Base-by-base conservation (phyloP, 1,140 invertebrate species). In the Bathynomus jamesi region DNA sequence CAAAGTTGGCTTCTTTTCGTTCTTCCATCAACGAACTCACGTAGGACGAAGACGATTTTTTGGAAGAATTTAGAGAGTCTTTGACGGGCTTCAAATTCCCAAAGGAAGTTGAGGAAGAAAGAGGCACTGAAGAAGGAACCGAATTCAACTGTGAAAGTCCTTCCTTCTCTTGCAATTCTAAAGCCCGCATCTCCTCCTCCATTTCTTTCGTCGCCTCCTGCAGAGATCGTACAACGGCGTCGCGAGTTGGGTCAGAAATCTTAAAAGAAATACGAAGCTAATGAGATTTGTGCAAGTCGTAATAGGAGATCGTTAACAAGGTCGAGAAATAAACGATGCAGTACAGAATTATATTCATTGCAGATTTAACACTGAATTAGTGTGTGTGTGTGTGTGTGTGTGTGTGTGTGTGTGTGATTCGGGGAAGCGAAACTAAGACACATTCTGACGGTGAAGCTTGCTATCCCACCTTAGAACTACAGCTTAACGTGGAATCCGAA, bases 181-280 rank as follows among this genome's bases (percentile, higher is more conserved):
- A 28, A 24, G 71, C 74, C 28, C 69, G 66, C 24, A 76, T 76
- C 21, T 76, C 69, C 8, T 68, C 68, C 53, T 76, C 74, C 74
- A 76, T 76, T 65, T 76, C 74, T 61, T 70, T 71, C 7, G 74
- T 76, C 31, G 74, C 74, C 53, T 76, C 74, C 28, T 76, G 74
- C 13, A 76, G 69, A 7, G 74, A 76, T 29, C 71, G 65, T 29
- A 76, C 74, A 17, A 76, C 74, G n/a, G 74, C 74, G 40, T 72
- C 74, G 28, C 74, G n/a, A 7, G 66, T 53, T 24, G 71, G 71
- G 64, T 76, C 71, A 27, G 46, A 40, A 21, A 65, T 67, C 71
- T 73, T 31, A 27, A 53, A 63, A 25, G 17, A 21, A 30, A 28
- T n/a, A n/a, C n/a, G n/a, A n/a, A n/a, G n/a, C n/a, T n/a, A n/a